Conservation (phyloP, 2,113 vertebrate species). For the Pipa parva region DNA sequence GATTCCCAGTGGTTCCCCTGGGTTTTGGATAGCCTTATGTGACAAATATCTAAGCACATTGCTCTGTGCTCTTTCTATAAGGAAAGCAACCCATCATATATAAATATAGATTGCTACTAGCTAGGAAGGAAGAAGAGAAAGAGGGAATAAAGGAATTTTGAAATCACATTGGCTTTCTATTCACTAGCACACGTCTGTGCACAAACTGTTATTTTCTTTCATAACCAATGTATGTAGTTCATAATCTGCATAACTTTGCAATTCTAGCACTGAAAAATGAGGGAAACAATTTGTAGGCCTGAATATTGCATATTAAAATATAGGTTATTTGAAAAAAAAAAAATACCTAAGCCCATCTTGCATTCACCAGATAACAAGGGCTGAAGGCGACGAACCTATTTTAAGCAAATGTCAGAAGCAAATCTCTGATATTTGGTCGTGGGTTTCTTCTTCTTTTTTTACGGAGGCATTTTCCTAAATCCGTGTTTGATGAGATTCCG, state of each 20-base stretch:
- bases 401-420: slow-evolving; percentile 63
- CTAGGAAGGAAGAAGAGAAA: too few species aligned
- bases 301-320: slow-evolving; percentile 38
- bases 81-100: too few species aligned
- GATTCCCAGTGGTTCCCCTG: too few species aligned
- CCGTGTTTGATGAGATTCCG: slow-evolving; percentile 70
- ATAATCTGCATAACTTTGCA: slow-evolving; percentile 1
- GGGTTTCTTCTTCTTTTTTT: slow-evolving; percentile 55
- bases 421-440: slow-evolving; percentile 57
- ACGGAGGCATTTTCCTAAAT: slow-evolving; percentile 67
- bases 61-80: too few species aligned
- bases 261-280: slow-evolving; percentile 3
- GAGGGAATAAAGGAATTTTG: too few species aligned
- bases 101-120: too few species aligned
- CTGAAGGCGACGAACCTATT: slow-evolving; percentile 44
- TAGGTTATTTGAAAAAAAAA: slow-evolving; percentile 27
- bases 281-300: slow-evolving; percentile 29
- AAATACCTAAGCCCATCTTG: slow-evolving; percentile 15
- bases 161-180: too few species aligned
- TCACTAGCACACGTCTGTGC: background rate
- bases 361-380: slow-evolving; percentile 51
- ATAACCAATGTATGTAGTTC: background rate
- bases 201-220: background rate
- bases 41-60: too few species aligned
- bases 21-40: too few species aligned